phyloP scores from a whole-genome alignment of 2,113 vertebrate species.

The Apistogramma diplotaenia region DNA sequence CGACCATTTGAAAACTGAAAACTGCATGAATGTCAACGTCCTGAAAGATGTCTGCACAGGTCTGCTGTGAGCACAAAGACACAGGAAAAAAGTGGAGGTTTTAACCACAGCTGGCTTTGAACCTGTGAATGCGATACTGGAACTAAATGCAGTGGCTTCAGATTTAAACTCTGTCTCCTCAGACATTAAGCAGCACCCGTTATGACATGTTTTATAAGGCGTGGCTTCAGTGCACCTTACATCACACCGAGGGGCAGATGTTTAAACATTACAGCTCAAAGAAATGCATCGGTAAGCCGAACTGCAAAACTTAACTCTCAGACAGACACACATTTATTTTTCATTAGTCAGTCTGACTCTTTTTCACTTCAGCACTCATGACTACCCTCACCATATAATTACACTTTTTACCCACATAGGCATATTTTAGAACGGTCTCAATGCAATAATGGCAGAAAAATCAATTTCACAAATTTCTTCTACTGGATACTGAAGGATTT shows the following conservation, averaged over 20 bases:
- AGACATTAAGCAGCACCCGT: not conserved
- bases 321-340: not conserved
- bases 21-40: constrained; percentile 5
- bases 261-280: not conserved
- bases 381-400: not conserved
- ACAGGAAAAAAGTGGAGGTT: constrained; percentile 4
- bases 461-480: not conserved
- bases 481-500: not conserved
- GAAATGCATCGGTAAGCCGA: not conserved
- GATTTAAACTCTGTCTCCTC: not conserved
- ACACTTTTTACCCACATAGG: not conserved
- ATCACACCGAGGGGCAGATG: not conserved
- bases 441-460: not conserved
- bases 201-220: not conserved
- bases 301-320: not conserved
- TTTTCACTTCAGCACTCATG: not conserved
- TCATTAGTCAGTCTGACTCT: not conserved
- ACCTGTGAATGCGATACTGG: not conserved
- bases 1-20: not conserved
- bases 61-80: constrained; percentile 8
- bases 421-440: not conserved
- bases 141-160: constrained; percentile 8
- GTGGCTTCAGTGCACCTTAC: not conserved
- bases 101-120: constrained; percentile 3
- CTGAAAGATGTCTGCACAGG: constrained; percentile 1